Evolutionary conservation across 1,140 invertebrate genomes (phyloP).

Genomic region (Drosophila ananassae): DNA sequence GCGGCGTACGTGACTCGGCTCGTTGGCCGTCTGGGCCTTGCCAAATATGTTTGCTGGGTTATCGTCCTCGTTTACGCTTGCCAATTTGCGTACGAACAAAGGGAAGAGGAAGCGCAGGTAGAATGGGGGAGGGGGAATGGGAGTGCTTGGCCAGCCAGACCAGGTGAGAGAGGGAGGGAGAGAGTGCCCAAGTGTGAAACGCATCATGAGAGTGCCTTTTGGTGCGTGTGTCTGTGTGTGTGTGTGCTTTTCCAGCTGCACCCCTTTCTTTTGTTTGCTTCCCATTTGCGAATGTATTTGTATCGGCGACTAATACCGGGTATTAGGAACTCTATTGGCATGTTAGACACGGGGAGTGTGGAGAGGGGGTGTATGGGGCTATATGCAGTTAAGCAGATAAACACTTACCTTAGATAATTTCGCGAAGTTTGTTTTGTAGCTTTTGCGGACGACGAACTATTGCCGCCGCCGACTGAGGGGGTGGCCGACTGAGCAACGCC

Average conservation of each 20-base stretch:
- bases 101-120: constrained; percentile 56
- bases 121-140: not conserved
- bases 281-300: constrained; percentile 23
- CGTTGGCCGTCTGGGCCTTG: constrained; percentile 19
- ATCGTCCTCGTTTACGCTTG: constrained; percentile 65
- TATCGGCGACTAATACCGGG: constrained; percentile 46
- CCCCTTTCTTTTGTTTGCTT: constrained; percentile 11
- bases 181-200: constrained; percentile 28
- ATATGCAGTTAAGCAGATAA: constrained; percentile 30
- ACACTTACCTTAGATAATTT: constrained; percentile 84
- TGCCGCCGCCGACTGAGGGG: constrained; percentile 50
- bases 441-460: constrained; percentile 78
- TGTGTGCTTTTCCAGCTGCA: constrained; percentile 49
- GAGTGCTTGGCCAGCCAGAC: no score
- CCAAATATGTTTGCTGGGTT: constrained; percentile 72
- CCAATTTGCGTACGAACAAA: constrained; percentile 71
- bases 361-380: not conserved
- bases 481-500: constrained; percentile 8
- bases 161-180: constrained; percentile 24
- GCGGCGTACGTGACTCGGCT: constrained; percentile 61
- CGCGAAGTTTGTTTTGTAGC: constrained; percentile 78
- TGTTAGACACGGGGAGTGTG: not conserved
- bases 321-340: constrained; percentile 28
- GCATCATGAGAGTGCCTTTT: constrained; percentile 48
- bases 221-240: not conserved